Percentiles rank a stretch among this genome's conserved stretches.
These are phyloP conservation scores for Pogonus chalceus DNA, from an alignment of 1,140 invertebrate genomes.

Conservation along the genomic window DNA sequence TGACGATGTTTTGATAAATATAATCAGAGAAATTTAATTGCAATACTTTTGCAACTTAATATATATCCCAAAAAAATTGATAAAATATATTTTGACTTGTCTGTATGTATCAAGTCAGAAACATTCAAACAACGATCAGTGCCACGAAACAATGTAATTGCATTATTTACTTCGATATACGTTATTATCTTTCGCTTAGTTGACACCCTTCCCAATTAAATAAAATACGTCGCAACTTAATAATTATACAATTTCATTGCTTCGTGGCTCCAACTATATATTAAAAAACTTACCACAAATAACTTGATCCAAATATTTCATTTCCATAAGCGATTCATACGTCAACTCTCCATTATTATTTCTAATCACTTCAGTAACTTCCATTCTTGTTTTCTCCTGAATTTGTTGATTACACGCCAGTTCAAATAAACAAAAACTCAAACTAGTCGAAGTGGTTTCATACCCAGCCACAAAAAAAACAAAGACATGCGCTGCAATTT, in stretches of 20 bases:
- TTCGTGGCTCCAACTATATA: neutral
- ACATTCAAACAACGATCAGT: no score
- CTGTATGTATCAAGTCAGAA: no score
- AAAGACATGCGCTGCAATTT: conserved; percentile 37
- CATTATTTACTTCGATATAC: no score
- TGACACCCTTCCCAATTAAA: no score
- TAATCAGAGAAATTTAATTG: no score
- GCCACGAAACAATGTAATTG: no score
- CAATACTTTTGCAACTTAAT: no score
- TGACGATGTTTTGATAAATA: no score
- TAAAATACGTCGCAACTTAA: no score
- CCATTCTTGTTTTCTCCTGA: conserved; percentile 36
- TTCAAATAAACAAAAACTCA: conserved; percentile 39
- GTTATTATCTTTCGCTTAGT: no score
- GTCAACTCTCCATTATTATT: conserved; percentile 37
- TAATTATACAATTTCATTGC: neutral
- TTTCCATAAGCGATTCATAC: conserved; percentile 43
- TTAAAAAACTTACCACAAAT: conserved; percentile 30
- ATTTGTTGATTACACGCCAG: conserved; percentile 37
- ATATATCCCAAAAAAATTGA: no score
- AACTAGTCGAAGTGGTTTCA: conserved; percentile 38
- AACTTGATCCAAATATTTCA: conserved; percentile 45
- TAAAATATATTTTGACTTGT: no score
- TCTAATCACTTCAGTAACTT: conserved; percentile 34
- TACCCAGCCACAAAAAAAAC: conserved; percentile 43